A percentile compares a stretch with the other conserved stretches of the same genome.
These are phyloP conservation scores for Nilaparvata lugens DNA, from an alignment of 1,140 invertebrate genomes.

Conservation along the genomic window DNA sequence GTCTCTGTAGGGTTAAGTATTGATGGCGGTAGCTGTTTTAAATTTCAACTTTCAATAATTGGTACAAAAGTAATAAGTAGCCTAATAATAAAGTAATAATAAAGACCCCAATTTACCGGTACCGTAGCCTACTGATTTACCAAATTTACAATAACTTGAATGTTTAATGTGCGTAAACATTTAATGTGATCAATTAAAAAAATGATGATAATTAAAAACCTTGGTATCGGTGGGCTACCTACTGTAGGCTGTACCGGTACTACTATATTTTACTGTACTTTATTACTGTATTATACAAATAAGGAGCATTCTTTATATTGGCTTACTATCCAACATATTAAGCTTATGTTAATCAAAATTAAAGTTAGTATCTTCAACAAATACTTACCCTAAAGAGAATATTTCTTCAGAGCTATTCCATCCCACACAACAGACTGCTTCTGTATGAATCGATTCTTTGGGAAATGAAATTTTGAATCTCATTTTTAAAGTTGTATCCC, in stretches of 20 bases:
- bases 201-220: too few species aligned
- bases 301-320: neutral
- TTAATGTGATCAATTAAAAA: too few species aligned
- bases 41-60: too few species aligned
- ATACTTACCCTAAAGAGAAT: constrained; percentile 70
- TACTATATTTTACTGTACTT: constrained; percentile 2
- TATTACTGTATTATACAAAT: neutral
- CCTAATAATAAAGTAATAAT: too few species aligned
- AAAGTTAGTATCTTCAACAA: neutral
- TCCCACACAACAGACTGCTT: constrained; percentile 73
- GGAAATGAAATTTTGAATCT: constrained; percentile 68
- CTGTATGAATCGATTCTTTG: constrained; percentile 59
- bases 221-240: neutral
- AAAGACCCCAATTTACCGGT: too few species aligned
- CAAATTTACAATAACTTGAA: too few species aligned
- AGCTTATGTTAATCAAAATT: neutral
- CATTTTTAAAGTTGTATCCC: constrained; percentile 42
- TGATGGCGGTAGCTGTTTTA: too few species aligned
- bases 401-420: constrained; percentile 91
- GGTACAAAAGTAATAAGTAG: too few species aligned
- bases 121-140: too few species aligned
- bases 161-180: too few species aligned
- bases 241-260: neutral
- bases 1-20: too few species aligned
- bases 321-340: neutral